Percentiles rank a stretch among this genome's conserved stretches.
Evolutionary conservation across 2,797 vertebrate genomes (phyloP).

Genomic region (Sarcophilus harrisii): DNA sequence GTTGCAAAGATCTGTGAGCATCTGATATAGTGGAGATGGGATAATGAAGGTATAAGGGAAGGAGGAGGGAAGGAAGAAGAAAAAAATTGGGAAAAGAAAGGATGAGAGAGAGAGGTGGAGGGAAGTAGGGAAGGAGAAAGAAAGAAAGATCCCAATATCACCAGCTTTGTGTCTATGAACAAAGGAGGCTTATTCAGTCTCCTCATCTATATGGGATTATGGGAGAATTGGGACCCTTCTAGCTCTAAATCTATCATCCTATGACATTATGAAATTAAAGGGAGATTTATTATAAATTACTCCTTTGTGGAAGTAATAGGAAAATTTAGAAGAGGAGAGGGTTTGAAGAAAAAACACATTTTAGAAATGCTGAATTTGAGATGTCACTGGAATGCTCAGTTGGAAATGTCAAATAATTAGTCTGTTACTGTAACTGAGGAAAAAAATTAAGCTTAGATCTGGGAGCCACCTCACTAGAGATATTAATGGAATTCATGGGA

Average conservation of each 20-base stretch:
- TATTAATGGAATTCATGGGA: no score
- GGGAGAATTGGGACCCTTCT: not conserved
- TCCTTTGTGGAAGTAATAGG: no score
- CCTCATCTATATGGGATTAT: not conserved
- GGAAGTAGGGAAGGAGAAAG: no score
- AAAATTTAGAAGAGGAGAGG: no score
- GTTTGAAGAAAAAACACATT: no score
- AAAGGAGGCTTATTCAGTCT: not conserved
- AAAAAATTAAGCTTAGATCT: no score
- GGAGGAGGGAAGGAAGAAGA: not conserved
- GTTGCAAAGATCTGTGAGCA: not conserved
- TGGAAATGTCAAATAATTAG: no score
- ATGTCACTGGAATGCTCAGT: no score
- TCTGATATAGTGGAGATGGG: not conserved
- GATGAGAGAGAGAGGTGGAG: not conserved
- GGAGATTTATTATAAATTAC: not conserved
- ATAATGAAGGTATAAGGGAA: not conserved
- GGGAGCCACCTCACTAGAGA: no score
- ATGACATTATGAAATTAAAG: not conserved
- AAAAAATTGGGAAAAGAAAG: not conserved
- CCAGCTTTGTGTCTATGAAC: not conserved
- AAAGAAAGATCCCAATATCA: not conserved
- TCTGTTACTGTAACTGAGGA: no score
- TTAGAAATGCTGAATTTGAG: no score
- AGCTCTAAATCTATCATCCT: not conserved